Evolutionary conservation across 1,140 invertebrate species (phyloP), one percentile per base, ranked within the genome.

Genomic region (Lordiphosa stackelbergi): DNA sequence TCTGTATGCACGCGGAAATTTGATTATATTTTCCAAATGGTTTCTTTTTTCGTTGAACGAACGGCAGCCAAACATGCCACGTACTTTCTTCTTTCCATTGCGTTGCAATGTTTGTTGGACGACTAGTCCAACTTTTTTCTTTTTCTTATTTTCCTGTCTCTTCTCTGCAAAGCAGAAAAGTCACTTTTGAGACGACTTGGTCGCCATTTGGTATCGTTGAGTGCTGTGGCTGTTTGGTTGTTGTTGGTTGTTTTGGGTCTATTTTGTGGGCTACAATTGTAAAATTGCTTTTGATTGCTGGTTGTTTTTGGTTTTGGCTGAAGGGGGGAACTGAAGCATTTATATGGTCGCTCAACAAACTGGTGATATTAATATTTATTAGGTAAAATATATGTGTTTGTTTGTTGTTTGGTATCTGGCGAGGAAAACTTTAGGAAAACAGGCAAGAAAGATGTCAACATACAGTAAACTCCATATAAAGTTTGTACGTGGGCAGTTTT

Each of bases 1-100:
- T 52, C 10, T 53, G 16, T 48, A 53, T 53, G 53, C 6, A 5
- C 38, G 28, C 42, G 58, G 28, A 71, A 68, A 77, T 77, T 77
- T 69, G 72, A 74, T 74, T 74, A 74, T 74, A 70, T 74, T 74
- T 75, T 70, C 61, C 72, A 74, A 74, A 74, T 74, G 72, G 72
- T 70, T 75, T 70, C 71, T 61, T 66, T 61, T 49, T 47, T 16
- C 22, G 43, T 34, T 43, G 19, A 31, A 31, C 28, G 28, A 31
- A 31, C 28, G 28, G 28, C 28, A 31, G 28, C 5, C 28, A 31
- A 63, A 59, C 65, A 69, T 69, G 65, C 54, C 54, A 69, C 55
- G 66, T 55, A 69, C 66, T 69, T 65, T 69, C 66, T 58, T 49
- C 51, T 61, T 69, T 65, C 64, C 55, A 65, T 59, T 60, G 52